Percentiles rank a stretch among this genome's conserved stretches.
phyloP scores from a whole-genome alignment of 2,113 vertebrate species.

The Lipotes vexillifer region DNA sequence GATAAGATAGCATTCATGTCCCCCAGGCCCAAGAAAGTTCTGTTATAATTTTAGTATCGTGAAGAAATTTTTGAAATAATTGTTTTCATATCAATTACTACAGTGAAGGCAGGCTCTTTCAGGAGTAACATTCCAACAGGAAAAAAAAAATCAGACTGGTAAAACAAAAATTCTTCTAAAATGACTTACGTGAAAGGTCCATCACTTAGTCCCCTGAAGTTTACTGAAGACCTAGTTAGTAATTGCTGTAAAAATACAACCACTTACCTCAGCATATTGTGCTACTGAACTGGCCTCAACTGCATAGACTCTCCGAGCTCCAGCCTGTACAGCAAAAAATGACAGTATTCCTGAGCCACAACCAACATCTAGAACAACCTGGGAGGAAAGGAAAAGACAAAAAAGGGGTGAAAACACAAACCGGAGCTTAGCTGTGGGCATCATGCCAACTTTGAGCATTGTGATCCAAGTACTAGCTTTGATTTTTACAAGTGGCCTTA shows the following conservation, averaged over 20 bases:
- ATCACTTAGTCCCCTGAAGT: background rate
- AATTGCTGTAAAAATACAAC: background rate
- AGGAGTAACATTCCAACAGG: background rate
- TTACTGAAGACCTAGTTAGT: background rate
- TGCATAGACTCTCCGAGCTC: constrained; percentile 83
- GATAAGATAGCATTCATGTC: background rate
- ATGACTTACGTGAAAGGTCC: background rate
- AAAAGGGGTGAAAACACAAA: background rate
- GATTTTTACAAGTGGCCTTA: background rate
- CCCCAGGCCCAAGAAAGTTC: background rate
- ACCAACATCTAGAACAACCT: constrained; percentile 86
- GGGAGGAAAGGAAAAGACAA: constrained; percentile 36
- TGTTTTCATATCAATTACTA: background rate
- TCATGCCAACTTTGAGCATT: background rate
- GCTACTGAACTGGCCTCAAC: constrained; percentile 82
- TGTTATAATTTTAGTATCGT: background rate
- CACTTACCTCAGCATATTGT: constrained; percentile 79
- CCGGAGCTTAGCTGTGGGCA: background rate
- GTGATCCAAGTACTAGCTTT: background rate
- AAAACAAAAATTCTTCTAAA: background rate
- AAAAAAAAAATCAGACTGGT: background rate
- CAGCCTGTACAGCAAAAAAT: constrained; percentile 85
- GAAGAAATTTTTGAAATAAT: background rate
- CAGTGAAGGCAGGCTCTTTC: background rate
- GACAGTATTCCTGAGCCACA: constrained; percentile 86